phyloP scores from a whole-genome alignment of 2,888 invertebrate genomes.

The Pandemis heparana region DNA sequence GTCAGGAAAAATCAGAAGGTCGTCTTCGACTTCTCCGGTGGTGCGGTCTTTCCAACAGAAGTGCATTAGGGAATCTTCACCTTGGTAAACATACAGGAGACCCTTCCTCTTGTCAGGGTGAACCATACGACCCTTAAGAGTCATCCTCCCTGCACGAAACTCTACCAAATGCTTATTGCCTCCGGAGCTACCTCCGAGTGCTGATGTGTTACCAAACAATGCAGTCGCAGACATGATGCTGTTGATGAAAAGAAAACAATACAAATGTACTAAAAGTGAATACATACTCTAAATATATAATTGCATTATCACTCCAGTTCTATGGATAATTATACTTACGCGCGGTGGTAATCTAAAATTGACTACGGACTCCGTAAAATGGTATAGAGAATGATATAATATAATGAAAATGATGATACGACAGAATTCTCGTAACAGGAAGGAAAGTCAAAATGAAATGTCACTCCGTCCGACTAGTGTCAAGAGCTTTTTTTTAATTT shows the following conservation, averaged over 20 bases:
- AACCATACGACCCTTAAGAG: conserved; percentile 96
- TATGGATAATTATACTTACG: conserved; percentile 15
- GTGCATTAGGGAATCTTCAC: conserved; percentile 98
- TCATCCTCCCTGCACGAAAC: conserved; percentile 98
- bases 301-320: too few relatives aligned
- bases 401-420: conserved; percentile 39
- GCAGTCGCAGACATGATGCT: conserved; percentile 88
- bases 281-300: neutral
- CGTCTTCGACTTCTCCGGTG: conserved; percentile 97
- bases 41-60: conserved; percentile 99
- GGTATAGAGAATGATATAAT: conserved; percentile 14
- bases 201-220: conserved; percentile 90
- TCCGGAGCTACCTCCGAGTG: conserved; percentile 92
- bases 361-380: conserved; percentile 7
- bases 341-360: conserved; percentile 3
- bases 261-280: neutral
- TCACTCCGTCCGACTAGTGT: neutral
- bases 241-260: conserved; percentile 37
- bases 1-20: conserved; percentile 99
- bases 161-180: conserved; percentile 97
- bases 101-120: conserved; percentile 98
- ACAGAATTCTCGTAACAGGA: conserved; percentile 22
- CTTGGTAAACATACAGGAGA: conserved; percentile 96
- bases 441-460: neutral
- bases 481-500: neutral